Evolutionary conservation across 2,888 invertebrate genomes (phyloP).

Genomic region (Andrena trimmerana): DNA sequence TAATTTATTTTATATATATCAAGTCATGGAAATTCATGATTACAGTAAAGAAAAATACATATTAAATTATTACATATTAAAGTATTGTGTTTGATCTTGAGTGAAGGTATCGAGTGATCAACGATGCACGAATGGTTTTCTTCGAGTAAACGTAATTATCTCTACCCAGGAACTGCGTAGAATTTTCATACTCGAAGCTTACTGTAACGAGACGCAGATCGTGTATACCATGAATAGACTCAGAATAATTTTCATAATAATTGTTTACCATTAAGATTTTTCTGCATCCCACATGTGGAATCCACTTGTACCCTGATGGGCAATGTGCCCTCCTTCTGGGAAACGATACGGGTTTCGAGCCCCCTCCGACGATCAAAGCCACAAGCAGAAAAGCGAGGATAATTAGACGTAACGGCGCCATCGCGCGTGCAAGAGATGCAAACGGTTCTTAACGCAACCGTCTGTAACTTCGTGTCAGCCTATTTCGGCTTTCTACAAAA

Average conservation of each 20-base stretch:
- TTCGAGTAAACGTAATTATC: not conserved
- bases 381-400: constrained; percentile 41
- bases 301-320: constrained; percentile 44
- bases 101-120: not conserved
- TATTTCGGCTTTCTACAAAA: not conserved
- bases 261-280: constrained; percentile 21
- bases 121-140: not conserved
- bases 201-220: constrained; percentile 11
- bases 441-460: not conserved
- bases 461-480: not conserved
- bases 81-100: not conserved
- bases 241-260: not conserved
- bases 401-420: constrained; percentile 57
- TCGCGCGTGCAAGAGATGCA: constrained; percentile 15
- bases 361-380: constrained; percentile 7
- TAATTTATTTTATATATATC: constrained; percentile 16
- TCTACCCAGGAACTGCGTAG: not conserved
- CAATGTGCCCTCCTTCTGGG: constrained; percentile 43
- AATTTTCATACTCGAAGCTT: not conserved
- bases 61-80: not conserved
- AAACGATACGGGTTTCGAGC: constrained; percentile 43
- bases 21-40: not conserved
- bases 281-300: constrained; percentile 52
- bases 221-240: not conserved
- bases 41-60: not conserved